Percentiles rank a stretch among this genome's conserved stretches.
These are phyloP conservation scores for Aspidapion aeneum DNA, from an alignment of 2,888 invertebrate genomes.

Conservation along the genomic window DNA sequence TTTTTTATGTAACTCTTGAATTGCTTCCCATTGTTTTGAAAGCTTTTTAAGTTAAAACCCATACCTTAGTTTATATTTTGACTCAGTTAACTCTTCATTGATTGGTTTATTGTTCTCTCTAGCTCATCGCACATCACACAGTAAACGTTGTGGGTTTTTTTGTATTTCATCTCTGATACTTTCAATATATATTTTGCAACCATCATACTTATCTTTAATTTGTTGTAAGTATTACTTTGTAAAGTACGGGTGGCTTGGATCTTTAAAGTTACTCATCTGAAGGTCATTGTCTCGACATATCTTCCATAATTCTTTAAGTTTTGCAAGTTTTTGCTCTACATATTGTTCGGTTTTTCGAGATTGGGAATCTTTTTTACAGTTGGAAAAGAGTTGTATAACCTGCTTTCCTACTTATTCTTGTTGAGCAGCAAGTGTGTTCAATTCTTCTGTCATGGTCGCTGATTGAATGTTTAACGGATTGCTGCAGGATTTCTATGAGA, in stretches of 20 bases:
- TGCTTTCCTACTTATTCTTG: background rate
- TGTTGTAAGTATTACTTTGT: background rate
- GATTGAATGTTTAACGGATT: background rate
- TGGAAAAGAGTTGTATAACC: background rate
- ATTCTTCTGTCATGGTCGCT: background rate
- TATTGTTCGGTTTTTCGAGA: background rate
- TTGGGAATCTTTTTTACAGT: background rate
- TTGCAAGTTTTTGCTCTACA: background rate
- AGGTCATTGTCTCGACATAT: too few relatives aligned
- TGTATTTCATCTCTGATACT: background rate
- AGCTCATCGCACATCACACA: background rate
- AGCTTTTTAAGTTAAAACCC: background rate
- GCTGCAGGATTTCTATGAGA: background rate
- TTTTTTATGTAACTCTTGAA: background rate
- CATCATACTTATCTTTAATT: background rate
- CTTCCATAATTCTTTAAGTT: background rate
- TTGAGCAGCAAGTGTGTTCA: background rate
- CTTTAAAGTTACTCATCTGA: too few relatives aligned
- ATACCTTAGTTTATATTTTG: background rate
- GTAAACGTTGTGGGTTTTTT: background rate
- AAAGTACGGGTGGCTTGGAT: background rate
- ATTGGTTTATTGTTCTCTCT: background rate
- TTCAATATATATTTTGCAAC: background rate
- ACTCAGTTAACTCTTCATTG: background rate
- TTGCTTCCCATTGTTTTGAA: background rate